Conservation (phyloP, 2,797 vertebrate genomes). For the Rhinella marina region DNA sequence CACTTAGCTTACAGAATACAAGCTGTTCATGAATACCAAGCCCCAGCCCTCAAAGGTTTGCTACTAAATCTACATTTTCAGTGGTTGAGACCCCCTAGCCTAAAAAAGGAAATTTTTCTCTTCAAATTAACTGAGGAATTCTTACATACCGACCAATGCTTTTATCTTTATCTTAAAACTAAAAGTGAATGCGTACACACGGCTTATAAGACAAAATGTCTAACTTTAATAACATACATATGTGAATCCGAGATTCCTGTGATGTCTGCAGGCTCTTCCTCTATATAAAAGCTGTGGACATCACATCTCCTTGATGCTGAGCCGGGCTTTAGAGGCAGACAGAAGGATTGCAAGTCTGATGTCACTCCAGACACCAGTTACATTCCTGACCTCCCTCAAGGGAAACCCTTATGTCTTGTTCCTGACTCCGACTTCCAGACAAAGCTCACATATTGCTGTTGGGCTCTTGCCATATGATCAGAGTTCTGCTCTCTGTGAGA, state of each 20-base stretch:
- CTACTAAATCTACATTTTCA: background rate
- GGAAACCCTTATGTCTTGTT: conserved; percentile 68
- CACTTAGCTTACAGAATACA: background rate
- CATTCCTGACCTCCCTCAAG: conserved; percentile 67
- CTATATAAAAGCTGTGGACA: conserved; percentile 79
- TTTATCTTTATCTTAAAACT: background rate
- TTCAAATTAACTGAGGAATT: conserved; percentile 44
- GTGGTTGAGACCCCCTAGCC: background rate
- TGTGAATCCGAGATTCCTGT: conserved; percentile 83
- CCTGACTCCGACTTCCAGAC: conserved; percentile 61
- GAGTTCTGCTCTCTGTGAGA: conserved; percentile 33
- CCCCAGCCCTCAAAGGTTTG: background rate
- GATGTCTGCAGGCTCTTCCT: conserved; percentile 85
- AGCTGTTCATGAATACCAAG: background rate
- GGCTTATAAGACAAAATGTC: conserved; percentile 50
- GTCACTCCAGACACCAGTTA: conserved; percentile 72
- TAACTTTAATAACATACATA: conserved; percentile 73
- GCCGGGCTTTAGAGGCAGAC: conserved; percentile 69
- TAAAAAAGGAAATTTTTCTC: background rate
- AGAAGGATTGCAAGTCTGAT: conserved; percentile 70
- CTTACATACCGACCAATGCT: conserved; percentile 26
- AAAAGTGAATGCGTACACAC: background rate
- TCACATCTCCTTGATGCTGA: conserved; percentile 78
- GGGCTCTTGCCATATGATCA: conserved; percentile 38
- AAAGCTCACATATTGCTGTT: conserved; percentile 50